Evolutionary conservation across 64 coral and sea anemone species (phyloP), one percentile per base, ranked within the genome.

Genomic region (Porites australiensis): DNA sequence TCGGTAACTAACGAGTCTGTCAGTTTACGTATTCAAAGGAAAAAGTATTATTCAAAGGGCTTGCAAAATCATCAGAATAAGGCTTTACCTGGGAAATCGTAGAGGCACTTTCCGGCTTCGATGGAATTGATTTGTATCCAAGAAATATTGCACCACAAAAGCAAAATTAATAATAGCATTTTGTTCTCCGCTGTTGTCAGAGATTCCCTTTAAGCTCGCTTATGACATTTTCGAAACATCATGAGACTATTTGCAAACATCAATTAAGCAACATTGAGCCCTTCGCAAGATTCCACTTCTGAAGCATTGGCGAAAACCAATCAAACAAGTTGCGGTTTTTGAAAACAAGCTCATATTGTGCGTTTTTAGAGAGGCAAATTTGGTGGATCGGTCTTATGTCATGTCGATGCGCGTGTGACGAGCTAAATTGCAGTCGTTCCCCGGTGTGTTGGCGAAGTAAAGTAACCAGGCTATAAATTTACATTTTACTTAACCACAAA

Each of bases 401-500:
- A 57, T 70, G 11, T 27, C 67, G 20, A 4, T 70, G 22, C 15
- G 11, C 11, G 12, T 10, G 23, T 46, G 27, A 73, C 22, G 3
- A 23, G 11, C 43, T 4, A 12, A 21, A 70, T 23, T n/a, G 68
- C n/a, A 61, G 8, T 37, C 54, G 15, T 81, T 55, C 78, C 6
- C 13, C 13, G 21, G 58, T 61, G 55, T 44, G 43, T 47, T 64
- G 54, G 54, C 7, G 12, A 46, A 73, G 47, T 8, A 46, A 3
- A 45, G 15, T 12, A 23, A 11, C 14, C 27, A 14, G 23, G 47
- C 23, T 14, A 73, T 14, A 9, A 82, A 82, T 82, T 82, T 82
- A 82, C 79, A 82, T 64, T 63, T 47, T 47, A 64, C 79, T 64
- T 43, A 82, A 82, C 37, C 58, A 64, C 21, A 82, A 82, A 58